phyloP scores from a whole-genome alignment of 2,888 invertebrate species.

The Globia sparganii region DNA sequence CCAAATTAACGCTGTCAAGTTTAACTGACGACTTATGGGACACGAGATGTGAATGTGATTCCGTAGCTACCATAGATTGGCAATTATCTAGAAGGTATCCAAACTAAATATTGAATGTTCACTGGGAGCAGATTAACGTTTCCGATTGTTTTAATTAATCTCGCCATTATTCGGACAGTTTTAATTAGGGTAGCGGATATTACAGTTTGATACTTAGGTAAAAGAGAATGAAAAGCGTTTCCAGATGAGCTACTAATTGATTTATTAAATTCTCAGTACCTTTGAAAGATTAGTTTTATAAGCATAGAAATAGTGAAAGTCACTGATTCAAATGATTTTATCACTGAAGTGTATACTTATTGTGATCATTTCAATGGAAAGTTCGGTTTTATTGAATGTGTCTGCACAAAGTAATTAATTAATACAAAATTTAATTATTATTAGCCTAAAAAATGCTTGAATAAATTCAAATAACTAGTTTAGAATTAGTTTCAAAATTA shows the following conservation, averaged over 20 bases:
- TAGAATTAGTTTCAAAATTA: not conserved
- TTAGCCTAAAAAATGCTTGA: not conserved
- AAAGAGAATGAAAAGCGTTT: not conserved
- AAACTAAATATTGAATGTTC: conserved; percentile 11
- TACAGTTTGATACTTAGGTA: not conserved
- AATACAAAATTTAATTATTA: not conserved
- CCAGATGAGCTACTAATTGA: not conserved
- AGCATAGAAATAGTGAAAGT: not conserved
- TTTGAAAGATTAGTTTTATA: not conserved
- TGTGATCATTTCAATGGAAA: not conserved
- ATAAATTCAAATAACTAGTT: not conserved
- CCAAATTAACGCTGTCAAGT: conserved; percentile 30
- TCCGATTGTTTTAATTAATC: conserved; percentile 17
- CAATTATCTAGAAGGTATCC: conserved; percentile 15
- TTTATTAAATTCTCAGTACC: not conserved
- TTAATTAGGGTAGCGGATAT: conserved; percentile 8
- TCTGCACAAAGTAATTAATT: not conserved
- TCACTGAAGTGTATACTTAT: not conserved
- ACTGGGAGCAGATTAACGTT: not conserved
- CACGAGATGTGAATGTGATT: not conserved
- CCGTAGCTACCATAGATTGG: not conserved
- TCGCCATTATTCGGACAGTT: not conserved
- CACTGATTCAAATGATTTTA: conserved; percentile 1
- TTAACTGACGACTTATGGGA: conserved; percentile 11
- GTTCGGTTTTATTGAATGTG: conserved; percentile 7